A percentile compares a stretch with the other conserved stretches of the same genome.
phyloP scores from a whole-genome alignment of 2,888 invertebrate genomes.

The Oasisia sp. region DNA sequence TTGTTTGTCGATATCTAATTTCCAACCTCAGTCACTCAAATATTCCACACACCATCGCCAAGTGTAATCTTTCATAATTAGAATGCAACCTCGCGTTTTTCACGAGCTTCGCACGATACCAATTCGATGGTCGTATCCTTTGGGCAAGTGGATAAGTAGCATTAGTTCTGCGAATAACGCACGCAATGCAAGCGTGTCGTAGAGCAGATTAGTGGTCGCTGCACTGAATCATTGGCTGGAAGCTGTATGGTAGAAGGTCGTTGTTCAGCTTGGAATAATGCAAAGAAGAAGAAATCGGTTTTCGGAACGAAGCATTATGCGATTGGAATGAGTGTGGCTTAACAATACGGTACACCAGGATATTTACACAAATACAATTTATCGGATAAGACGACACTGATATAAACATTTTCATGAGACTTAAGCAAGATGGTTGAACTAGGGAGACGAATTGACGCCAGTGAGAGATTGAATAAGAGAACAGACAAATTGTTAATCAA shows the following conservation, averaged over 20 bases:
- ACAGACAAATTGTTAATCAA: too few species aligned
- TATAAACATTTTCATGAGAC: too few species aligned
- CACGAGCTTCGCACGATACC: neutral
- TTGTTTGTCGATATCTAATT: too few species aligned
- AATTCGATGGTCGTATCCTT: neutral
- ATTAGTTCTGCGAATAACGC: neutral
- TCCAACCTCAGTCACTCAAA: neutral
- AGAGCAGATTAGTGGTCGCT: neutral
- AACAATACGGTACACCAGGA: too few species aligned
- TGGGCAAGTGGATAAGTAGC: neutral
- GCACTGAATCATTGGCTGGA: neutral
- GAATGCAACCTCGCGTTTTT: neutral
- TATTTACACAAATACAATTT: too few species aligned
- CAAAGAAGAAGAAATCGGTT: neutral
- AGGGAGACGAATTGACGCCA: too few species aligned
- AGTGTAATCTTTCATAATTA: constrained; percentile 6
- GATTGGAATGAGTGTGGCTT: too few species aligned
- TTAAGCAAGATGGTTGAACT: too few species aligned
- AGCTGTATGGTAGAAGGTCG: neutral
- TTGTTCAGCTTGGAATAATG: neutral
- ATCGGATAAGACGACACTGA: too few species aligned
- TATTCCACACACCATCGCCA: neutral
- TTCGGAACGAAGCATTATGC: neutral
- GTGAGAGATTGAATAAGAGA: too few species aligned
- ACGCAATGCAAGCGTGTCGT: neutral